Conservation (phyloP, 1,140 invertebrate genomes). For the Mactra quadrangularis region DNA sequence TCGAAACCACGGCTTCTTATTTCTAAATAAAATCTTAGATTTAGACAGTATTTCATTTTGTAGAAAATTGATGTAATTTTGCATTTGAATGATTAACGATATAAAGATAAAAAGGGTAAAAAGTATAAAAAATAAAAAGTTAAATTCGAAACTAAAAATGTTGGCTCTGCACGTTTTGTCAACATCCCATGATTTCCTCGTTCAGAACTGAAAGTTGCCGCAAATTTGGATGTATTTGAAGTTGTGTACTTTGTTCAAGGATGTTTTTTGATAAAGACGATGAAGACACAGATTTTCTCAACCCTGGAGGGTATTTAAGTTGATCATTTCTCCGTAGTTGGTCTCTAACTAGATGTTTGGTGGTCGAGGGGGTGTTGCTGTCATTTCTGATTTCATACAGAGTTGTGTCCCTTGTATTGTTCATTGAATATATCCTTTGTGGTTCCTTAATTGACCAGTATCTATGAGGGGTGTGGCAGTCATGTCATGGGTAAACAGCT, state of each 20-base stretch:
- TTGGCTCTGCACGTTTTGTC: conserved; percentile 58
- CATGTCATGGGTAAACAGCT: too few species aligned
- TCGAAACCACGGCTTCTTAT: too few species aligned
- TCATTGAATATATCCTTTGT: too few species aligned
- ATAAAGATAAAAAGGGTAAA: too few species aligned
- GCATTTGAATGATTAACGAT: too few species aligned
- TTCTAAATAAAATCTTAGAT: too few species aligned
- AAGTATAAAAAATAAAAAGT: too few species aligned
- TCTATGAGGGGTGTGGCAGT: too few species aligned
- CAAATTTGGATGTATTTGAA: too few species aligned
- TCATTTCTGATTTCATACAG: background rate
- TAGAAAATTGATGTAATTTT: too few species aligned
- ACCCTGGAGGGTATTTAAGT: conserved; percentile 60
- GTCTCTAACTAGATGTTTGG: background rate
- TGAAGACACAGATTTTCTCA: conserved; percentile 78
- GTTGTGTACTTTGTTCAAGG: background rate
- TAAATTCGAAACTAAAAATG: background rate
- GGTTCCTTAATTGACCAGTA: too few species aligned
- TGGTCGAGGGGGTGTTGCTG: conserved; percentile 11
- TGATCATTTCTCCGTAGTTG: background rate
- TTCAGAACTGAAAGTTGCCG: conserved; percentile 1
- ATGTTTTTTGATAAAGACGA: conserved; percentile 81
- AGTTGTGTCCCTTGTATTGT: conserved; percentile 8
- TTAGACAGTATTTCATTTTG: too few species aligned
- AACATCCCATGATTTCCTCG: conserved; percentile 60